A percentile compares a stretch with the other conserved stretches of the same genome.
Conservation (phyloP, 2,113 vertebrate genomes). For the Propithecus coquereli region DNA sequence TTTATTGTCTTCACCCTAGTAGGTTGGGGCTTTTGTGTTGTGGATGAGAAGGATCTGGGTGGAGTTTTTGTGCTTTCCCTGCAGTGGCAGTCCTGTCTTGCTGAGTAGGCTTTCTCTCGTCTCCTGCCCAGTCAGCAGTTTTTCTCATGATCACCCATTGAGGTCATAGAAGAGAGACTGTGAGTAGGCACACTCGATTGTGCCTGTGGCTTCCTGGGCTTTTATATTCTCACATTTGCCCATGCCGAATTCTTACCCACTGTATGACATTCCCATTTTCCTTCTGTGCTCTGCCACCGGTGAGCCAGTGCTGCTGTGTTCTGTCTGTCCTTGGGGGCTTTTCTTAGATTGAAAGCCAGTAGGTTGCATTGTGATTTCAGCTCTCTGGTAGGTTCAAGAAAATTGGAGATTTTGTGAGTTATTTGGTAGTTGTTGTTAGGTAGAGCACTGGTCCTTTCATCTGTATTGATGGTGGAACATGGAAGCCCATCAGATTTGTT, state of each 20-base stretch:
- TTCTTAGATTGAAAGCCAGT: background rate
- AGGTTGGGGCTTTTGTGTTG: background rate
- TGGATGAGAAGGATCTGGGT: background rate
- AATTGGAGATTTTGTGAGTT: background rate
- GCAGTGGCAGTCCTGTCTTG: background rate
- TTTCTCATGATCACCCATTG: background rate
- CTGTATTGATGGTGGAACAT: background rate
- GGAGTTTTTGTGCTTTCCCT: background rate
- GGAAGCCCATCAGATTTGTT: background rate
- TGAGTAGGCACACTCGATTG: background rate
- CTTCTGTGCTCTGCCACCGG: background rate
- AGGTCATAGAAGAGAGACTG: background rate
- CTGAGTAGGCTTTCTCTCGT: background rate
- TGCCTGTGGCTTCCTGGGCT: background rate
- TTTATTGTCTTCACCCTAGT: background rate
- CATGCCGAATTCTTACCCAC: background rate
- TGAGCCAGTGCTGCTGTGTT: background rate
- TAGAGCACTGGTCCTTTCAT: background rate
- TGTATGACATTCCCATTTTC: background rate
- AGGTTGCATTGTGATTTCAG: background rate
- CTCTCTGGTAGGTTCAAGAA: background rate
- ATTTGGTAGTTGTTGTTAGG: background rate
- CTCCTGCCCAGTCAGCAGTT: background rate
- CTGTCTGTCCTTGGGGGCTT: background rate
- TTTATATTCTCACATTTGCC: background rate